Conservation (phyloP, 2,797 vertebrate genomes). For the Tapera naevia region DNA sequence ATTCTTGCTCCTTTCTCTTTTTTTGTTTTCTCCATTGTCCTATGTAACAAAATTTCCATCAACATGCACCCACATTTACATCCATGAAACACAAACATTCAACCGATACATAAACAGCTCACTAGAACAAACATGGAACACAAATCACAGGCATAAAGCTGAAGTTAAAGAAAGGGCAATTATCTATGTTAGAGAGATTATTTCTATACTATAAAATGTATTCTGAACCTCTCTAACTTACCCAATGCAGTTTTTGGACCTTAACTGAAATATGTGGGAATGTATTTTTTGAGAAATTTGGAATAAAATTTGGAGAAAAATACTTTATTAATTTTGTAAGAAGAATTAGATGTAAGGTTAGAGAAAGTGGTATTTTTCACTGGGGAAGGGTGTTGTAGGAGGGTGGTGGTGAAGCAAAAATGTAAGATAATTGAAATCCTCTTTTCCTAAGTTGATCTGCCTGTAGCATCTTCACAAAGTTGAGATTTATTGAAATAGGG, state of each 20-base stretch:
- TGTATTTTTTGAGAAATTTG: background rate
- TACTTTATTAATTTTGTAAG: background rate
- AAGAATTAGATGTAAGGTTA: background rate
- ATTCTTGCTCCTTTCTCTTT: background rate
- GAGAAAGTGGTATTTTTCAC: background rate
- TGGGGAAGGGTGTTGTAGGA: too few species aligned
- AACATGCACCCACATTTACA: background rate
- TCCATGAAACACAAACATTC: background rate
- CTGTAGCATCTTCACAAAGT: background rate
- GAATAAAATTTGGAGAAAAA: background rate
- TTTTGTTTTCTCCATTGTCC: background rate
- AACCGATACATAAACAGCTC: background rate
- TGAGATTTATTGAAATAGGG: background rate
- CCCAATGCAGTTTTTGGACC: background rate
- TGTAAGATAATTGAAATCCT: background rate
- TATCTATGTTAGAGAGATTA: background rate
- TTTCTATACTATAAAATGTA: background rate
- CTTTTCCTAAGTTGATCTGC: background rate
- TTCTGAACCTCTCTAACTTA: background rate
- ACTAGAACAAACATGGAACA: background rate
- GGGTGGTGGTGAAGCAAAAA: background rate
- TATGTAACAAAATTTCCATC: background rate
- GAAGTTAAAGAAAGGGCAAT: background rate
- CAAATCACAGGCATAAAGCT: background rate
- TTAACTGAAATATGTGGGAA: background rate